phyloP scores from a whole-genome alignment of 2,888 invertebrate genomes.

The Conchocele bisecta region DNA sequence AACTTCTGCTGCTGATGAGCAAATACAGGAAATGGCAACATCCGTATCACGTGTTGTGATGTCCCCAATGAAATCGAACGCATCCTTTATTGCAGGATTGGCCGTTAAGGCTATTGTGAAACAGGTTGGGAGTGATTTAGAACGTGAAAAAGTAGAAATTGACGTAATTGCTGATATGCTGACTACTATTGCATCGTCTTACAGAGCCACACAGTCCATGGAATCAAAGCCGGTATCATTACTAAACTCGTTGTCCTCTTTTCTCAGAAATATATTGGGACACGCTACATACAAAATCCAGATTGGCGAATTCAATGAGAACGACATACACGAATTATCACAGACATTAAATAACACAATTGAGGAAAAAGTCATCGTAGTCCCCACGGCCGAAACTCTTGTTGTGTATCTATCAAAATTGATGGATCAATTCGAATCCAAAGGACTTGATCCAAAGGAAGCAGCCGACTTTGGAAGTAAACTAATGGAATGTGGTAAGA shows the following conservation, averaged over 20 bases:
- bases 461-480: slow-evolving; percentile 42
- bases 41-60: slow-evolving; percentile 35
- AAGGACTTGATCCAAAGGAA: slow-evolving; percentile 19
- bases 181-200: slow-evolving; percentile 4
- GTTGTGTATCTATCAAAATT: slow-evolving; percentile 29
- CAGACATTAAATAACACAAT: neutral
- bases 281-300: slow-evolving; percentile 40
- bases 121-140: slow-evolving; percentile 22
- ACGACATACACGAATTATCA: slow-evolving; percentile 30
- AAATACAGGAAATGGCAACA: slow-evolving; percentile 38
- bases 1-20: slow-evolving; percentile 8
- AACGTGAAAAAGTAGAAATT: slow-evolving; percentile 23
- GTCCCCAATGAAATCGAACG: slow-evolving; percentile 44
- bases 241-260: slow-evolving; percentile 30
- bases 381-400: slow-evolving; percentile 5
- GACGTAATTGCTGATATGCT: slow-evolving; percentile 35
- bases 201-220: slow-evolving; percentile 5
- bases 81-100: slow-evolving; percentile 31
- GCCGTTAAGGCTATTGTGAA: slow-evolving; percentile 27
- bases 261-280: slow-evolving; percentile 35
- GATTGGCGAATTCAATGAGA: slow-evolving; percentile 41
- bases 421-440: slow-evolving; percentile 41
- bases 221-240: slow-evolving; percentile 26
- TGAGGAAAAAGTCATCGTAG: neutral
- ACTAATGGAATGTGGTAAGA: slow-evolving; percentile 54